Conservation (phyloP, 2,888 invertebrate species). For the Hyles lineata region DNA sequence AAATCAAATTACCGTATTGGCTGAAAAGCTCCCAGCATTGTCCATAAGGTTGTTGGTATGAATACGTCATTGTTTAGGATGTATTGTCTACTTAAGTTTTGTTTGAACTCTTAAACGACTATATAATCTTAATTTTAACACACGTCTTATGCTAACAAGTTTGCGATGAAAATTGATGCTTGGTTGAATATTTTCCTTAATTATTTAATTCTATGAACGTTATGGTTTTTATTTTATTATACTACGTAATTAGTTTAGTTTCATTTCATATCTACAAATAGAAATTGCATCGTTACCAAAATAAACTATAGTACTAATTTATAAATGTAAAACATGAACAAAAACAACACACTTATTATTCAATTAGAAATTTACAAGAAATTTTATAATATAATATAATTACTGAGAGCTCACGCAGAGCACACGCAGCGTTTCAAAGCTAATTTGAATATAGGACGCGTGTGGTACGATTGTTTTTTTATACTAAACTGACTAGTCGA, state of each 20-base stretch:
- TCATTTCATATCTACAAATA: too few species aligned
- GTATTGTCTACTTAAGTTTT: not conserved
- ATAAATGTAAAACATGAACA: too few species aligned
- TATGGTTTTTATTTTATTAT: too few species aligned
- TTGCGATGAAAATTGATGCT: not conserved
- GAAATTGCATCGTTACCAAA: too few species aligned
- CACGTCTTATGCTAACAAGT: not conserved
- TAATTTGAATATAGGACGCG: not conserved
- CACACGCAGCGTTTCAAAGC: conserved; percentile 13
- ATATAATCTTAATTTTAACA: not conserved
- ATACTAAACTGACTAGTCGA: conserved; percentile 16
- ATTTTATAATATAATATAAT: not conserved
- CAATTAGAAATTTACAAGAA: too few species aligned
- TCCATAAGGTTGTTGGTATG: conserved; percentile 17
- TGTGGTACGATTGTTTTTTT: conserved; percentile 24
- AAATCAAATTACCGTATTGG: conserved; percentile 31
- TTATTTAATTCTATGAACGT: not conserved
- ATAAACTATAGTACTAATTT: too few species aligned
- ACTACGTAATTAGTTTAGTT: too few species aligned
- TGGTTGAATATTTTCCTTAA: not conserved
- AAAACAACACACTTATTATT: too few species aligned
- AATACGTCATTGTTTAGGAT: not conserved
- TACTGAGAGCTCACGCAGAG: not conserved
- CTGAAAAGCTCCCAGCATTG: conserved; percentile 29
- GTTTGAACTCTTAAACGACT: not conserved